Evolutionary conservation across 1,140 invertebrate species (phyloP).

Genomic region (Bombus superbus): DNA sequence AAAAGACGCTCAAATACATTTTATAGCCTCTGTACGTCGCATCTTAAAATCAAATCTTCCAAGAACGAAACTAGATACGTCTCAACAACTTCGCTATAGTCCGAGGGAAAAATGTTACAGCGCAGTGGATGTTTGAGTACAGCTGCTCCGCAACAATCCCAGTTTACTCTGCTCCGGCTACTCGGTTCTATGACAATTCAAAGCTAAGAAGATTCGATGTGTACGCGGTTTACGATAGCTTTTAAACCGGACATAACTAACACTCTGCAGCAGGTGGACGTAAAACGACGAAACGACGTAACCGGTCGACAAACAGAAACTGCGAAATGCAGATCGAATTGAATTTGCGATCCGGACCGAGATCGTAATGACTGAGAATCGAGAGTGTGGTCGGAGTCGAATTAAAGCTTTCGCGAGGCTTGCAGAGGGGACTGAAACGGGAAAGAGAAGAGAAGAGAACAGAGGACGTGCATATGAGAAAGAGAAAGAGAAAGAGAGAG

Average conservation of each 20-base stretch:
- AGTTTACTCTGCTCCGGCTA: too few relatives aligned
- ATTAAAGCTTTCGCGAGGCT: slow-evolving; percentile 45
- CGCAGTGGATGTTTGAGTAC: not conserved
- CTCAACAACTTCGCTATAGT: not conserved
- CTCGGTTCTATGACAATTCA: not conserved
- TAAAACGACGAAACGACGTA: too few relatives aligned
- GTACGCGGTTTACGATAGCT: too few relatives aligned
- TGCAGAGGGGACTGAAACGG: not conserved
- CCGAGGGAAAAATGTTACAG: not conserved
- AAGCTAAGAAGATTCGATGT: too few relatives aligned
- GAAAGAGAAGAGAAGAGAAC: not conserved
- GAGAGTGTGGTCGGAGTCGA: slow-evolving; percentile 48
- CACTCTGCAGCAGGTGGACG: too few relatives aligned
- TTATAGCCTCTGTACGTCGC: too few relatives aligned
- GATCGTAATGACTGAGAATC: slow-evolving; percentile 63
- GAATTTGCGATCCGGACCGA: slow-evolving; percentile 49
- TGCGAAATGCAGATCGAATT: slow-evolving; percentile 45
- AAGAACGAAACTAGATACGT: too few relatives aligned
- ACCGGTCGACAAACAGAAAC: slow-evolving; percentile 35
- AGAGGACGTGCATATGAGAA: not conserved
- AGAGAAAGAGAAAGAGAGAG: not conserved
- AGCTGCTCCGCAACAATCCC: too few relatives aligned
- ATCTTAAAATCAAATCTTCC: too few relatives aligned
- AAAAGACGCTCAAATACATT: too few relatives aligned
- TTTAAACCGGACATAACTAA: too few relatives aligned